Conservation (phyloP, 2,113 vertebrate species). For the Lipophrys pholis region DNA sequence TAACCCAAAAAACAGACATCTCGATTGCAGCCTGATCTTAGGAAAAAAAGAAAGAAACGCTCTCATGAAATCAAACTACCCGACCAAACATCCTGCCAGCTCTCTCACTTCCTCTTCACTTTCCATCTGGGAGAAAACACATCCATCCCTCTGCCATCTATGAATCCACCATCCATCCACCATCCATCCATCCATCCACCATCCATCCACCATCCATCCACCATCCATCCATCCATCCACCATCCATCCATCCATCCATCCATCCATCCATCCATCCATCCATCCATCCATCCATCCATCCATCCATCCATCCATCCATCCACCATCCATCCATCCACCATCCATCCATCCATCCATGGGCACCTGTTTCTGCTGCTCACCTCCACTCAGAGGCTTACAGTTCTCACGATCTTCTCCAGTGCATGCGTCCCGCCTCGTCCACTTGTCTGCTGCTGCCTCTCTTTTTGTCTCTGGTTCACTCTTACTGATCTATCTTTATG, state of each 20-base stretch:
- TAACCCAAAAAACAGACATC: conserved; percentile 84
- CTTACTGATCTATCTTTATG: conserved; percentile 20
- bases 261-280: no score
- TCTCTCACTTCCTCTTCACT: conserved; percentile 44
- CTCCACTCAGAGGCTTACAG: no score
- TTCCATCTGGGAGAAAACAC: conserved; percentile 16
- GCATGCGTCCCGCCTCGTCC: conserved; percentile 78
- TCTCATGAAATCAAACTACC: conserved; percentile 62
- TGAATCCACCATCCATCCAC: conserved; percentile 1
- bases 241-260: conserved; percentile 37
- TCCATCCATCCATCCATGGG: no score
- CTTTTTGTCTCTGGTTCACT: conserved; percentile 44
- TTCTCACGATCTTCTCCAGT: conserved; percentile 40
- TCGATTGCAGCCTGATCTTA: conserved; percentile 99
- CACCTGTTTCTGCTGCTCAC: background rate
- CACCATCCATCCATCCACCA: no score
- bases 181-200: no score
- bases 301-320: no score
- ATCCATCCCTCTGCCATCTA: conserved; percentile 5
- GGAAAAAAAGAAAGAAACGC: conserved; percentile 81
- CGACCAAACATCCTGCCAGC: conserved; percentile 37
- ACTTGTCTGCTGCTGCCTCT: conserved; percentile 40
- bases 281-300: no score
- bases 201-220: conserved; percentile 14
- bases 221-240: no score